phyloP scores from a whole-genome alignment of 2,888 invertebrate species.

The Leucozona laternaria region DNA sequence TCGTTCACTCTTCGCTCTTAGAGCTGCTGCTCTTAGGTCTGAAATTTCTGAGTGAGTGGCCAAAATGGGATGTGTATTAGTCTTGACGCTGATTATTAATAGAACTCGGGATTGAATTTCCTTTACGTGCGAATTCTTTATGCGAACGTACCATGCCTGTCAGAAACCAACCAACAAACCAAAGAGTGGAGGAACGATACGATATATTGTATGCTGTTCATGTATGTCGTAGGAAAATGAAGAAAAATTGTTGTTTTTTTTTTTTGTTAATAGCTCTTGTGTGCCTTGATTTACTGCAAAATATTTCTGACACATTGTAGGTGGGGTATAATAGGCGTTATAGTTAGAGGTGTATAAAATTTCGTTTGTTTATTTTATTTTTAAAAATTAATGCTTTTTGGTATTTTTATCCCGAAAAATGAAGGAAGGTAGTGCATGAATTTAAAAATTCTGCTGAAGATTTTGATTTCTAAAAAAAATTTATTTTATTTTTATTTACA shows the following conservation, averaged over 20 bases:
- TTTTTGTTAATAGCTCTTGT: slow-evolving; percentile 46
- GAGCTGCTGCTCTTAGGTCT: not conserved
- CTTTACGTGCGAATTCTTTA: slow-evolving; percentile 70
- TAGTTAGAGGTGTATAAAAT: not conserved
- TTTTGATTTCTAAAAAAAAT: not conserved
- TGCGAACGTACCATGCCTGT: slow-evolving; percentile 35
- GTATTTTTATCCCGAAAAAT: slow-evolving; percentile 48
- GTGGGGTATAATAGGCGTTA: slow-evolving; percentile 34
- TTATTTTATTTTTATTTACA: not conserved
- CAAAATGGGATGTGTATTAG: slow-evolving; percentile 77
- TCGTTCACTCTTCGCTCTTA: not conserved
- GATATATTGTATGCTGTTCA: not conserved
- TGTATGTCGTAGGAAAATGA: slow-evolving; percentile 12
- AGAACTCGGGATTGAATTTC: slow-evolving; percentile 74
- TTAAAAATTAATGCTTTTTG: slow-evolving; percentile 25
- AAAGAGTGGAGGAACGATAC: not conserved
- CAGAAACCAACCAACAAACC: slow-evolving; percentile 9
- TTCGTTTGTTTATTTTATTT: slow-evolving; percentile 21
- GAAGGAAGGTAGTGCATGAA: not conserved
- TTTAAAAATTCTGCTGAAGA: not conserved
- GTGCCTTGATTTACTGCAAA: slow-evolving; percentile 67
- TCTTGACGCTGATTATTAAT: slow-evolving; percentile 73
- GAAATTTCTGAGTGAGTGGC: slow-evolving; percentile 74
- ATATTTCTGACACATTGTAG: slow-evolving; percentile 60
- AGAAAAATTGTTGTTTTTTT: slow-evolving; percentile 12